These are phyloP conservation scores for Remorina albescens DNA, from an alignment of 2,797 vertebrate genomes.

Conservation along the genomic window DNA sequence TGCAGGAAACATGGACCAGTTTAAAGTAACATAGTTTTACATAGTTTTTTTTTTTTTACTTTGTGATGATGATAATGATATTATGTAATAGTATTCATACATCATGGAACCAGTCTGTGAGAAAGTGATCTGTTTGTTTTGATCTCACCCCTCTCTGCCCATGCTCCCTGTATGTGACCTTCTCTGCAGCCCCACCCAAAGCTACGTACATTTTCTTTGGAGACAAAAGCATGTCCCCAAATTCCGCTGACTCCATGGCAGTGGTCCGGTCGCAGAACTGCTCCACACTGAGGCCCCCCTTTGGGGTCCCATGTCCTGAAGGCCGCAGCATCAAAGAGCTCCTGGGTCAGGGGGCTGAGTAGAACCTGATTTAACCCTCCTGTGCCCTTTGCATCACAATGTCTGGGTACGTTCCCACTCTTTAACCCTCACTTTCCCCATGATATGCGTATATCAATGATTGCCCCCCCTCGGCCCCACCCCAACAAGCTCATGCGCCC, in stretches of 20 bases:
- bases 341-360: constrained; percentile 69
- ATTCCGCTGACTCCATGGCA: constrained; percentile 64
- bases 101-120: constrained; percentile 34
- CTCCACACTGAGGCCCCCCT: constrained; percentile 69
- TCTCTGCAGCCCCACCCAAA: constrained; percentile 70
- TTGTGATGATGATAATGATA: not conserved
- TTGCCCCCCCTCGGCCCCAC: constrained; percentile 26
- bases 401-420: constrained; percentile 71
- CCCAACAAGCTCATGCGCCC: constrained; percentile 56
- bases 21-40: not conserved
- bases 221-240: constrained; percentile 71
- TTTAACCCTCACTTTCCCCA: constrained; percentile 74
- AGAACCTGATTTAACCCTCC: constrained; percentile 77
- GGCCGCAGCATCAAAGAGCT: constrained; percentile 77
- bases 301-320: constrained; percentile 64
- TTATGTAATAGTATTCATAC: not conserved
- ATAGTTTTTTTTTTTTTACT: not conserved
- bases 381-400: constrained; percentile 82
- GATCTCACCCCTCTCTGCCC: constrained; percentile 48
- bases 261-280: constrained; percentile 63
- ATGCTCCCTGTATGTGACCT: constrained; percentile 67
- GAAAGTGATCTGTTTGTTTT: constrained; percentile 77
- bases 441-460: constrained; percentile 80
- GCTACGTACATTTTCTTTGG: constrained; percentile 84
- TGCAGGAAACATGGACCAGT: not conserved